These are phyloP conservation scores for Salticus scenicus DNA, from an alignment of 2,888 invertebrate genomes.

Conservation along the genomic window DNA sequence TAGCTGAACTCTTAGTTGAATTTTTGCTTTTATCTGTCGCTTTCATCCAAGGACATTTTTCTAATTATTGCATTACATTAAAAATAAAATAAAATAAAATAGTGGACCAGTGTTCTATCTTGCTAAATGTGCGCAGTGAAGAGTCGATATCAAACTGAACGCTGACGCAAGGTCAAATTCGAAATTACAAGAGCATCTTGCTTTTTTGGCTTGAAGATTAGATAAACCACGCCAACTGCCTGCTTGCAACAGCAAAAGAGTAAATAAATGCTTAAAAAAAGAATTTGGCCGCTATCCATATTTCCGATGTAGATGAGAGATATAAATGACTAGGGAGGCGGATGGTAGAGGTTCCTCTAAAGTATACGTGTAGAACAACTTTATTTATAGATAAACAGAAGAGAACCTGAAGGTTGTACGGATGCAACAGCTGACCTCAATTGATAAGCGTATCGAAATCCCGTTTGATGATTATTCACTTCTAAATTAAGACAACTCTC, in stretches of 20 bases:
- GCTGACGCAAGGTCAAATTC: constrained; percentile 15
- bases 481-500: no score
- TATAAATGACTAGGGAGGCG: not conserved
- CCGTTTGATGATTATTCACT: no score
- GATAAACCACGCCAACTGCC: not conserved
- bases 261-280: not conserved
- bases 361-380: constrained; percentile 2
- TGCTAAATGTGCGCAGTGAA: not conserved
- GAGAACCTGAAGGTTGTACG: not conserved
- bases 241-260: not conserved
- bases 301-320: not conserved
- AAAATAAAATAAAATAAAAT: not conserved
- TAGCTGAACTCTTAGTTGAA: not conserved
- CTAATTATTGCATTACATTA: no score
- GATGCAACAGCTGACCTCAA: constrained; percentile 12
- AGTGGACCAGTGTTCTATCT: not conserved
- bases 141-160: constrained; percentile 6
- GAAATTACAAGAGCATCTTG: not conserved
- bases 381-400: constrained; percentile 5
- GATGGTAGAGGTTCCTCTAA: constrained; percentile 19
- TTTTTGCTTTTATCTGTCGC: not conserved
- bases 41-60: constrained; percentile 25
- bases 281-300: not conserved
- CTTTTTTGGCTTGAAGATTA: not conserved
- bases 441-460: not conserved